phyloP scores from a whole-genome alignment of 2,888 invertebrate genomes.

The Polyommatus iphigenia region DNA sequence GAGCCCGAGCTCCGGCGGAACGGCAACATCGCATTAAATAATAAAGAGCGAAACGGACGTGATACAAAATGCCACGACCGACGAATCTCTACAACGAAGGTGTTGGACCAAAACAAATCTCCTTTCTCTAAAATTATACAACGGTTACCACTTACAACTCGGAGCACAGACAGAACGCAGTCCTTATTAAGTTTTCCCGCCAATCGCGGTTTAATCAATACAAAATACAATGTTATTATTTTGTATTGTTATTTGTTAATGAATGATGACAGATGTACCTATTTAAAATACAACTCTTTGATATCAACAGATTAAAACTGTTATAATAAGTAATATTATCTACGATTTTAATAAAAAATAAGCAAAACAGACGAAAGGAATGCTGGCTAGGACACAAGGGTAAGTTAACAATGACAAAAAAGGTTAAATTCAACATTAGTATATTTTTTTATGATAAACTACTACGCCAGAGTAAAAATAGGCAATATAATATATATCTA shows the following conservation, averaged over 20 bases:
- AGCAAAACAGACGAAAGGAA: no score
- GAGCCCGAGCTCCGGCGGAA: conserved; percentile 53
- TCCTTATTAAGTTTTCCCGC: conserved; percentile 52
- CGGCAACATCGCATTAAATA: conserved; percentile 73
- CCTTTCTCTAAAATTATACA: conserved; percentile 79
- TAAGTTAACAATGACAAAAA: no score
- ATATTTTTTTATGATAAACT: no score
- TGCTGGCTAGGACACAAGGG: no score
- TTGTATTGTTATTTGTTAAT: neutral
- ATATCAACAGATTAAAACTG: no score
- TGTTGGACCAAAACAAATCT: conserved; percentile 78
- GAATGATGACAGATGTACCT: no score
- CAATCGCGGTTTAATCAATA: conserved; percentile 44
- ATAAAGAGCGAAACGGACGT: conserved; percentile 69
- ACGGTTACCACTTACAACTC: conserved; percentile 56
- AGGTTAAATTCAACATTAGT: no score
- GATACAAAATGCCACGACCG: conserved; percentile 71
- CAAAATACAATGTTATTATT: neutral
- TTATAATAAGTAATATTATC: no score
- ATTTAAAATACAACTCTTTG: no score
- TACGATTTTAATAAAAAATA: no score
- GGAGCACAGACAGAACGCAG: conserved; percentile 50
- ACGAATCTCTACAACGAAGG: conserved; percentile 64
- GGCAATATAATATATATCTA: no score
- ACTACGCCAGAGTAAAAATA: no score